phyloP scores from a whole-genome alignment of 2,797 vertebrate species.

The Masticophis lateralis region DNA sequence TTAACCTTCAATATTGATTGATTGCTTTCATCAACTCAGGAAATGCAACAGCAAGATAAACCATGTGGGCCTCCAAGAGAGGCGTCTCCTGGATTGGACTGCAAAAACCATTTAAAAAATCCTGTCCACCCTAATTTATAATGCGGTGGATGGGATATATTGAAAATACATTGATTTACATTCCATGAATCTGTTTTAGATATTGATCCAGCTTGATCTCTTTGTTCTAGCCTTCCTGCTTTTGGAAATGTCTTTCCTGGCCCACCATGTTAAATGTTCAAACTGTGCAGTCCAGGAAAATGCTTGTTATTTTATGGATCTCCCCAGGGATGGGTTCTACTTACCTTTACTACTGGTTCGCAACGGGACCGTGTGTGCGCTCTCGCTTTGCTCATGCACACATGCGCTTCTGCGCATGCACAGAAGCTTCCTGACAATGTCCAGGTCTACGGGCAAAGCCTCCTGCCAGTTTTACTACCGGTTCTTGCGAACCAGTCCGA shows the following conservation, averaged over 20 bases:
- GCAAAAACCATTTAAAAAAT: background rate
- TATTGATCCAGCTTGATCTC: background rate
- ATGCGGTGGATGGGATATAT: background rate
- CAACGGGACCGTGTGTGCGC: fast-evolving
- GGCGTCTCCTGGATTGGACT: background rate
- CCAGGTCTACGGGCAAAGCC: too few species aligned
- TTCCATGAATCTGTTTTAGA: background rate
- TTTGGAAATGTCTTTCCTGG: background rate
- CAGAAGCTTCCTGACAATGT: too few species aligned
- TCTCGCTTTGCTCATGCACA: too few species aligned
- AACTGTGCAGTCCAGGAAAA: background rate
- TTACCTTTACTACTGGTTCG: too few species aligned
- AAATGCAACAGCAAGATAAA: constrained; percentile 48
- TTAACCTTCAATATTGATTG: constrained; percentile 42
- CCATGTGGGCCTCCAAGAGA: background rate
- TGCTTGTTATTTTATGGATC: too few species aligned
- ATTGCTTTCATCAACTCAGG: constrained; percentile 33
- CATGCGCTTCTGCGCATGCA: too few species aligned
- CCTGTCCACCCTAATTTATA: background rate
- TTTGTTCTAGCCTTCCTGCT: background rate
- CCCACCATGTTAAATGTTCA: background rate
- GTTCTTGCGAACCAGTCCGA: too few species aligned
- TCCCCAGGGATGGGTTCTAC: background rate
- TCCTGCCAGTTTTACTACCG: too few species aligned
- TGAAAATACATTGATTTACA: background rate